Conservation (phyloP, 2,888 invertebrate species). For the Gortyna flavago region DNA sequence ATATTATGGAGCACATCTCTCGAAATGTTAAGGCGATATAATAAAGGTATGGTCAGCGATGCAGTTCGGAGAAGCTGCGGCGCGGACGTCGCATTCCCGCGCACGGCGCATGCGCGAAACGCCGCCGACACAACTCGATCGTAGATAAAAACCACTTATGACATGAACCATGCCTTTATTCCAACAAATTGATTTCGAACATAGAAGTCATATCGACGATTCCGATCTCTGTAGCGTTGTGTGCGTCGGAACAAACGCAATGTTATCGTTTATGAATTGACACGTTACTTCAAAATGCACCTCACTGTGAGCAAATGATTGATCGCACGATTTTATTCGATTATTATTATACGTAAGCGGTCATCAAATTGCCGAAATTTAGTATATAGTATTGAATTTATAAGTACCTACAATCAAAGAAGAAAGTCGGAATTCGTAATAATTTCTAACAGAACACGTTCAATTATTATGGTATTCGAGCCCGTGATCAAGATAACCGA, state of each 20-base stretch:
- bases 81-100: constrained; percentile 77
- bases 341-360: constrained; percentile 55
- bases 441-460: constrained; percentile 70
- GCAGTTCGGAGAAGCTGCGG: constrained; percentile 83
- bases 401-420: constrained; percentile 64
- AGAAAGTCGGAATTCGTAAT: constrained; percentile 68
- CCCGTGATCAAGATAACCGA: constrained; percentile 88
- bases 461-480: constrained; percentile 85
- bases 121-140: constrained; percentile 84
- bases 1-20: constrained; percentile 69
- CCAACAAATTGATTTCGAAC: constrained; percentile 88
- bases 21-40: constrained; percentile 71
- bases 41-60: constrained; percentile 73
- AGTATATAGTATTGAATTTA: constrained; percentile 54
- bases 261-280: constrained; percentile 81
- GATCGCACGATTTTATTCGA: constrained; percentile 70
- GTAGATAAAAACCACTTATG: constrained; percentile 87
- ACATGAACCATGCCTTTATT: constrained; percentile 86
- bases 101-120: constrained; percentile 84
- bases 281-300: constrained; percentile 76
- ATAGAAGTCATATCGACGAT: constrained; percentile 73
- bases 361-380: constrained; percentile 56
- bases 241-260: constrained; percentile 67
- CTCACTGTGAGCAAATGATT: constrained; percentile 75
- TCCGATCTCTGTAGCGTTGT: constrained; percentile 73